phyloP scores from a whole-genome alignment of 2,888 invertebrate species.

The Halocaridina rubra region DNA sequence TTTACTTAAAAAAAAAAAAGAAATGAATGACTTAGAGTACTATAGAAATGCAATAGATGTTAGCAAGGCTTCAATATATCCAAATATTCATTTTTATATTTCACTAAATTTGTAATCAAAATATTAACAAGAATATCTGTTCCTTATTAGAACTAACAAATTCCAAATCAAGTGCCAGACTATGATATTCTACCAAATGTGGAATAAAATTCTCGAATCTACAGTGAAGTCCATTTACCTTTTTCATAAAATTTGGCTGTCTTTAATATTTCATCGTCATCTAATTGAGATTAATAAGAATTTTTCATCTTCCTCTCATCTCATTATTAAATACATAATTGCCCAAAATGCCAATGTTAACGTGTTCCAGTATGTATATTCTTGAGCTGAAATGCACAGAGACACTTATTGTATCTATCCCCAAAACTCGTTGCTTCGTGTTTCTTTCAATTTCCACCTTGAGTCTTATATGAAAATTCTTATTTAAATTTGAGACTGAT shows the following conservation, averaged over 20 bases:
- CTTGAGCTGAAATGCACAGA: constrained; percentile 42
- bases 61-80: background rate
- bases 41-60: background rate
- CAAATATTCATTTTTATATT: background rate
- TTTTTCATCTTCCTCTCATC: constrained; percentile 20
- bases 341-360: constrained; percentile 43
- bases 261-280: background rate
- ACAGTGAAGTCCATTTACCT: too few relatives aligned
- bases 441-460: constrained; percentile 38
- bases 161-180: background rate
- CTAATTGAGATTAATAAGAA: background rate
- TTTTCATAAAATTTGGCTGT: constrained; percentile 9
- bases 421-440: constrained; percentile 34
- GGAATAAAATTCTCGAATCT: too few relatives aligned
- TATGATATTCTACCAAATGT: constrained; percentile 33
- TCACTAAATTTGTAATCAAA: background rate
- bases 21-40: background rate
- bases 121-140: too few relatives aligned
- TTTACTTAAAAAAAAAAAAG: background rate
- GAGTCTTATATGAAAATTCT: constrained; percentile 35
- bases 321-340: constrained; percentile 18
- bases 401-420: constrained; percentile 20
- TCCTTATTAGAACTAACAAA: background rate
- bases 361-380: constrained; percentile 46
- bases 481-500: constrained; percentile 32